phyloP scores from a whole-genome alignment of 2,797 vertebrate genomes.

The Ataeniobius toweri region DNA sequence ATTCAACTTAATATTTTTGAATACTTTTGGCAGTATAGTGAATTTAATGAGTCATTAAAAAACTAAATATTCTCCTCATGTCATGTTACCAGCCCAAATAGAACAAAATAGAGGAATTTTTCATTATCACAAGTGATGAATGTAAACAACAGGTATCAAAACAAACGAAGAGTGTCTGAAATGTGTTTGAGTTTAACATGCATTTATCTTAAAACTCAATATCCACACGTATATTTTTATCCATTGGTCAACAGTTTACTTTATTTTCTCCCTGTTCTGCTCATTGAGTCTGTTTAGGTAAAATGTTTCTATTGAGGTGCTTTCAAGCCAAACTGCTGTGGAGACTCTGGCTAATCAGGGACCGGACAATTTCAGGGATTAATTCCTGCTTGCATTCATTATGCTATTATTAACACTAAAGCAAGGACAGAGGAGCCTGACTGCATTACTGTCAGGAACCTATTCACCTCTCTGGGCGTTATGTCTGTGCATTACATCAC shows the following conservation, averaged over 20 bases:
- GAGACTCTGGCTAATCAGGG: neutral
- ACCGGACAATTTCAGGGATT: neutral
- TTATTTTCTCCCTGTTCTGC: neutral
- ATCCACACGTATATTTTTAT: slow-evolving; percentile 2
- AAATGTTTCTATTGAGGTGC: neutral
- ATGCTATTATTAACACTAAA: neutral
- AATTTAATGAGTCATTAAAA: neutral
- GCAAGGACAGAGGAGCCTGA: neutral
- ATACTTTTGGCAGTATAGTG: slow-evolving; percentile 5
- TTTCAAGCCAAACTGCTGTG: neutral
- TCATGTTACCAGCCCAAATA: slow-evolving; percentile 8
- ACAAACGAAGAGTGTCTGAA: slow-evolving; percentile 5
- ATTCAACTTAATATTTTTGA: neutral
- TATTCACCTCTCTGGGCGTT: neutral
- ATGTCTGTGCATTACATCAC: too few species aligned
- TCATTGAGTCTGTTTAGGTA: neutral
- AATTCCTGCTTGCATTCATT: neutral
- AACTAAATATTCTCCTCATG: neutral
- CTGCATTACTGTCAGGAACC: neutral
- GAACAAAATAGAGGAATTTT: neutral
- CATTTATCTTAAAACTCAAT: slow-evolving; percentile 8
- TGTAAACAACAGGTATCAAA: neutral
- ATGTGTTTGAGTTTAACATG: slow-evolving; percentile 13
- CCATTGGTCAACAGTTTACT: neutral
- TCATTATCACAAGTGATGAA: neutral